Evolutionary conservation across 2,888 invertebrate genomes (phyloP).

Genomic region (Carterocephalus palaemon): DNA sequence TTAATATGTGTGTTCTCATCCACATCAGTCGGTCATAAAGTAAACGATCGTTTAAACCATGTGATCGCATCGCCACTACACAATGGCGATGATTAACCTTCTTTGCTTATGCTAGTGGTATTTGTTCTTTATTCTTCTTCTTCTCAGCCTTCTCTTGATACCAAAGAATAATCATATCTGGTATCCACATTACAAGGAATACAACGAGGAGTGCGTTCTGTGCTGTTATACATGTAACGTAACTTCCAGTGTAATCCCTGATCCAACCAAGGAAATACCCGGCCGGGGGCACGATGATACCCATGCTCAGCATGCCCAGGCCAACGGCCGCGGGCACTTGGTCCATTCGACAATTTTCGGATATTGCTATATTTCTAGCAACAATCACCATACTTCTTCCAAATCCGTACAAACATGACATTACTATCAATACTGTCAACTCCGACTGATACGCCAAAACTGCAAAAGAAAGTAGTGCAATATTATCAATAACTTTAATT

Average conservation of each 20-base stretch:
- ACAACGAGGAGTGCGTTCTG: slow-evolving; percentile 77
- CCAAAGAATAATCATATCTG: slow-evolving; percentile 73
- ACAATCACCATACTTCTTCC: slow-evolving; percentile 86
- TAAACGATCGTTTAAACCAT: too few species aligned
- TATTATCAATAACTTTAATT: not conserved
- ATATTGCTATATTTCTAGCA: slow-evolving; percentile 83
- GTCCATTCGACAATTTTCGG: slow-evolving; percentile 79
- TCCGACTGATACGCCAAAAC: slow-evolving; percentile 81
- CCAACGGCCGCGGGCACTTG: slow-evolving; percentile 85
- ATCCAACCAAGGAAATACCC: slow-evolving; percentile 83
- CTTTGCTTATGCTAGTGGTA: slow-evolving; percentile 40
- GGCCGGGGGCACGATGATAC: slow-evolving; percentile 81
- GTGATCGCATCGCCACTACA: too few species aligned
- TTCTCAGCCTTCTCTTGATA: slow-evolving; percentile 51
- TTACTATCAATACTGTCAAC: slow-evolving; percentile 67
- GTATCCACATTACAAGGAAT: slow-evolving; percentile 78
- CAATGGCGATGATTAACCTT: not conserved
- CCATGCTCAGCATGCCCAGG: slow-evolving; percentile 85
- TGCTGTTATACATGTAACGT: slow-evolving; percentile 80
- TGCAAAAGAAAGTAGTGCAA: slow-evolving; percentile 42
- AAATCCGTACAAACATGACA: slow-evolving; percentile 82
- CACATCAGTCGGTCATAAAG: too few species aligned
- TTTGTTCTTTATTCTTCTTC: slow-evolving; percentile 41
- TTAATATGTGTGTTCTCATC: too few species aligned
- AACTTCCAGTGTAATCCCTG: slow-evolving; percentile 82